Percentiles rank a stretch among this genome's conserved stretches.
Evolutionary conservation across 2,113 vertebrate species (phyloP).

Genomic region (Apodemus sylvaticus): DNA sequence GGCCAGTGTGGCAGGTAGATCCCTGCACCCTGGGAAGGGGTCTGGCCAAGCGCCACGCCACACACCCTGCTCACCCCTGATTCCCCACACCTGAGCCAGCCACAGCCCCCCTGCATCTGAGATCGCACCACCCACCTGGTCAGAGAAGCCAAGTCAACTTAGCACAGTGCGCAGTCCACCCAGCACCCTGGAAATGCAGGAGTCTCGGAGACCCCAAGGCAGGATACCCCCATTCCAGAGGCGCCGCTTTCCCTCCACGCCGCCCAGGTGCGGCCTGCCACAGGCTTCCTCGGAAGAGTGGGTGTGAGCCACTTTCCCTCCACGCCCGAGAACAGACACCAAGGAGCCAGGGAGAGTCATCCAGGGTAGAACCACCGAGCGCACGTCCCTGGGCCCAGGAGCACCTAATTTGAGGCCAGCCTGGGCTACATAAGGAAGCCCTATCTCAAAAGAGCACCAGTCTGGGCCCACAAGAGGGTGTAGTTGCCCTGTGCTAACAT

Average conservation of each 20-base stretch:
- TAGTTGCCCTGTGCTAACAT: rapidly evolving
- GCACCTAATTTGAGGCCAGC: background rate
- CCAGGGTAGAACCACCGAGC: rapidly evolving
- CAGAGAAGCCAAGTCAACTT: background rate
- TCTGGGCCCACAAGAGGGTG: too few relatives aligned
- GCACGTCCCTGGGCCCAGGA: background rate
- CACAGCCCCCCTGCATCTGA: background rate
- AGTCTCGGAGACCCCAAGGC: background rate
- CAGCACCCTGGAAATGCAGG: background rate
- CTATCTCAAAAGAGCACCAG: background rate
- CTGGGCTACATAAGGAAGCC: background rate
- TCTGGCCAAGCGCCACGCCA: background rate
- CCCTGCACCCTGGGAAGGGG: too few relatives aligned
- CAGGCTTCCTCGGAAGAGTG: background rate
- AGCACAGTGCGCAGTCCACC: background rate
- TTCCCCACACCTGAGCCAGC: background rate
- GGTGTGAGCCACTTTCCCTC: background rate
- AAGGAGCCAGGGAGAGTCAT: too few relatives aligned
- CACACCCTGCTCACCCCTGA: too few relatives aligned
- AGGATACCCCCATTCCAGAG: background rate
- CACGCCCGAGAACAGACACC: background rate
- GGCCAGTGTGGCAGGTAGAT: background rate
- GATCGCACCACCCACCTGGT: background rate
- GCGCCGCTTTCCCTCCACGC: background rate
- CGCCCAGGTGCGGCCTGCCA: background rate